Percentiles rank a stretch among this genome's conserved stretches.
phyloP scores from a whole-genome alignment of 2,113 vertebrate genomes.

The Melanerpes aurifrons region DNA sequence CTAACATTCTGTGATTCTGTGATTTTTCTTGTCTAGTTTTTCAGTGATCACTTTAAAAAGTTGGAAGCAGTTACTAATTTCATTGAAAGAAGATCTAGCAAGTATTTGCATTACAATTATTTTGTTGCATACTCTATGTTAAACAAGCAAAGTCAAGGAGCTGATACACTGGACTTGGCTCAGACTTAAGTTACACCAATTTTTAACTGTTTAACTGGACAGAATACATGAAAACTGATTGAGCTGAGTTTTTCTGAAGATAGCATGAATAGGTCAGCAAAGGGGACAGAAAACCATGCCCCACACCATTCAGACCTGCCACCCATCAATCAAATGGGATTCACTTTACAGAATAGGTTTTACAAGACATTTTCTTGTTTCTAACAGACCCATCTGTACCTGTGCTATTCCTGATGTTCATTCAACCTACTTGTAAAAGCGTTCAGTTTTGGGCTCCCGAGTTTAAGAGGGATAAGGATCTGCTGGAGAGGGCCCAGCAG shows the following conservation, averaged over 20 bases:
- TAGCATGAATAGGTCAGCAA: not conserved
- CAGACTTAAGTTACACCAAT: not conserved
- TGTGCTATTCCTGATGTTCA: not conserved
- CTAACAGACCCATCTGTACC: not conserved
- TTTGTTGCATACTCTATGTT: not conserved
- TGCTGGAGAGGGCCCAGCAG: too few species aligned
- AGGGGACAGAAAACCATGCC: not conserved
- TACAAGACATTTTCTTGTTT: not conserved
- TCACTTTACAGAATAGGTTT: not conserved
- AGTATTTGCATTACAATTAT: not conserved
- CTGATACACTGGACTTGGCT: too few species aligned
- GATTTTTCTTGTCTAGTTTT: not conserved
- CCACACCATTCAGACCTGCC: not conserved
- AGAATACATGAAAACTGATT: not conserved
- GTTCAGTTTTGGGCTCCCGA: not conserved
- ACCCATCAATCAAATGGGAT: not conserved
- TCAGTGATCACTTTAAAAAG: not conserved
- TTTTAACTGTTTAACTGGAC: not conserved
- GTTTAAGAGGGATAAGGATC: too few species aligned
- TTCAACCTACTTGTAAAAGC: not conserved
- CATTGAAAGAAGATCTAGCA: not conserved
- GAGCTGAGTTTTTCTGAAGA: not conserved
- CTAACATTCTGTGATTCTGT: too few species aligned
- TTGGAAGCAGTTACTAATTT: not conserved
- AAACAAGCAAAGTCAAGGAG: not conserved